Evolutionary conservation across 2,797 vertebrate genomes (phyloP).

Genomic region (Gymnothorax javanicus): DNA sequence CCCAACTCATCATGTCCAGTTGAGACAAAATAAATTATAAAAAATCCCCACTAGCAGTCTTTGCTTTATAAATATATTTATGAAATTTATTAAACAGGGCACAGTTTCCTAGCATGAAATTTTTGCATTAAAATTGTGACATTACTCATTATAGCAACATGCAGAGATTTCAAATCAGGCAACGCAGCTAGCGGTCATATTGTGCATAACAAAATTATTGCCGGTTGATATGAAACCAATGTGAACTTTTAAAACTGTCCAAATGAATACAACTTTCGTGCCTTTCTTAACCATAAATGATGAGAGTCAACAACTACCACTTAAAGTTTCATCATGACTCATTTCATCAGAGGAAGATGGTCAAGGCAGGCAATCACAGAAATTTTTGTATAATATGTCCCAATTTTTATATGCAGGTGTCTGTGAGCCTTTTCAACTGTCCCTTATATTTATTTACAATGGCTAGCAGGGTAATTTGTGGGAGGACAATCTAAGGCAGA

Average conservation of each 20-base stretch:
- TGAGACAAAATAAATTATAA: too few relatives aligned
- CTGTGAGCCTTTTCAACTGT: background rate
- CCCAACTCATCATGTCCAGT: too few relatives aligned
- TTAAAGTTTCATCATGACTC: too few relatives aligned
- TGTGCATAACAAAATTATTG: too few relatives aligned
- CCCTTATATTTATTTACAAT: background rate
- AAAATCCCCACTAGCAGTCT: background rate
- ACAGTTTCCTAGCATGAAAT: background rate
- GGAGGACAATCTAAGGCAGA: background rate
- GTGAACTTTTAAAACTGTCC: background rate
- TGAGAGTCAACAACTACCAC: too few relatives aligned
- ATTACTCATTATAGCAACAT: background rate
- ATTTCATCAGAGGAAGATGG: background rate
- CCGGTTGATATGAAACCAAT: background rate
- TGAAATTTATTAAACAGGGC: background rate
- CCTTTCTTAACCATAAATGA: too few relatives aligned
- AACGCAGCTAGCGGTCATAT: background rate
- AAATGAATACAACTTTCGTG: background rate
- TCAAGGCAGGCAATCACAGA: background rate
- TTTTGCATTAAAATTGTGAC: background rate
- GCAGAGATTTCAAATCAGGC: background rate
- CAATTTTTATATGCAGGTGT: background rate
- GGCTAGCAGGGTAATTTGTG: background rate
- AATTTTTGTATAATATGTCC: background rate
- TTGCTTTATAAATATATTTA: background rate